A percentile compares a stretch with the other conserved stretches of the same genome.
phyloP scores from a whole-genome alignment of 2,797 vertebrate genomes.

The Chiroxiphia lanceolata region DNA sequence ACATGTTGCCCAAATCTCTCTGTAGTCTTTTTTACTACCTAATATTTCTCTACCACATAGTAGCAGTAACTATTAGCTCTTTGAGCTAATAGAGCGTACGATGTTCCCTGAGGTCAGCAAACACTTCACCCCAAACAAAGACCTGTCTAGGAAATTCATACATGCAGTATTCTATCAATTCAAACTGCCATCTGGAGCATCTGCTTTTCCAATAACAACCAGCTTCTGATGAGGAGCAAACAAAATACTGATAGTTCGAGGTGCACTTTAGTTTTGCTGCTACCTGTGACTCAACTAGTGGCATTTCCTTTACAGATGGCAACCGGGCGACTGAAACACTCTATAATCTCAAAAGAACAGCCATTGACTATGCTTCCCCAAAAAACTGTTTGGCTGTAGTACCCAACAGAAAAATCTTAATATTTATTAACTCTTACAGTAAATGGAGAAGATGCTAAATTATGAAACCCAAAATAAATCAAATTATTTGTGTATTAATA shows the following conservation, averaged over 20 bases:
- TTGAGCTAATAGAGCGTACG: neutral
- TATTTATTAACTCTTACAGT: neutral
- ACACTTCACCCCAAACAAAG: neutral
- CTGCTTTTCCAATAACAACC: neutral
- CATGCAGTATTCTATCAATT: neutral
- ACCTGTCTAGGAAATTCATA: neutral
- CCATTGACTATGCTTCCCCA: neutral
- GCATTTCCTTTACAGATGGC: neutral
- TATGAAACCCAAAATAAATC: neutral
- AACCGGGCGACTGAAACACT: neutral
- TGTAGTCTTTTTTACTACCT: neutral
- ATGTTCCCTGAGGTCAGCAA: neutral
- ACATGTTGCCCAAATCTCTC: neutral
- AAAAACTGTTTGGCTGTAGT: neutral
- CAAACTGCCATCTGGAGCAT: neutral
- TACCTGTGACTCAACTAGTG: neutral
- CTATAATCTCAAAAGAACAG: neutral
- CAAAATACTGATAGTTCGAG: neutral
- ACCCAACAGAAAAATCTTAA: neutral
- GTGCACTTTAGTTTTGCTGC: neutral
- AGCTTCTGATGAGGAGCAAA: neutral
- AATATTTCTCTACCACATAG: neutral
- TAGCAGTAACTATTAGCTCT: neutral
- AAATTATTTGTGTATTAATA: conserved; percentile 17
- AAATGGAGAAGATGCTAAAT: neutral